Evolutionary conservation across 2,888 invertebrate genomes (phyloP).

Genomic region (Cheilosia vulpina): DNA sequence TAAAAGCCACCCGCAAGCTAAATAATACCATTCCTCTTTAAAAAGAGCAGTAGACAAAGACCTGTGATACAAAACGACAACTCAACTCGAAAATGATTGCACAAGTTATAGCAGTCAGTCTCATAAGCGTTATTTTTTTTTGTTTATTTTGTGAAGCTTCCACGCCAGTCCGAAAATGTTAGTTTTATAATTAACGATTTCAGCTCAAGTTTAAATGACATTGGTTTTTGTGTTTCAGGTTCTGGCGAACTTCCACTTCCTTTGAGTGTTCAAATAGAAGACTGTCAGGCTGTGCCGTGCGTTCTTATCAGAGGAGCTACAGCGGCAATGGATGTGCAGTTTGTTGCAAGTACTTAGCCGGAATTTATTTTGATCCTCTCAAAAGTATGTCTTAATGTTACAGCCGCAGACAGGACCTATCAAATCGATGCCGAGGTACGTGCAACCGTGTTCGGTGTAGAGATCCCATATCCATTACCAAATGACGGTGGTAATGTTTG

Average conservation of each 20-base stretch:
- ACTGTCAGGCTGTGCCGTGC: conserved; percentile 79
- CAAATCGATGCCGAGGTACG: conserved; percentile 62
- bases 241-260: conserved; percentile 76
- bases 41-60: too few species aligned
- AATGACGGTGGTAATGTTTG: conserved; percentile 79
- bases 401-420: conserved; percentile 25
- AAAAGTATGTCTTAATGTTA: not conserved
- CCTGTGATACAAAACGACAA: not conserved
- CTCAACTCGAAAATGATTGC: conserved; percentile 10
- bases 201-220: not conserved
- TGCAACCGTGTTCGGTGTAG: conserved; percentile 76
- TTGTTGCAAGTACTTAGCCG: conserved; percentile 78
- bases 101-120: not conserved
- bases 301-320: conserved; percentile 76
- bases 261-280: conserved; percentile 78
- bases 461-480: conserved; percentile 76
- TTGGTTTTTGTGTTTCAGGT: conserved; percentile 73
- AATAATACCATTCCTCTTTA: too few species aligned
- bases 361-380: not conserved
- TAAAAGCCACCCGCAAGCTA: too few species aligned
- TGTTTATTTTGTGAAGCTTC: not conserved
- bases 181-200: not conserved
- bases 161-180: conserved; percentile 47
- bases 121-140: not conserved
- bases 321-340: conserved; percentile 79